Percentiles rank a stretch among this genome's conserved stretches.
Evolutionary conservation across 30 jellyfish, hydroid and myxozoan species (phyloP).

Genomic region (Hydractinia echinata): DNA sequence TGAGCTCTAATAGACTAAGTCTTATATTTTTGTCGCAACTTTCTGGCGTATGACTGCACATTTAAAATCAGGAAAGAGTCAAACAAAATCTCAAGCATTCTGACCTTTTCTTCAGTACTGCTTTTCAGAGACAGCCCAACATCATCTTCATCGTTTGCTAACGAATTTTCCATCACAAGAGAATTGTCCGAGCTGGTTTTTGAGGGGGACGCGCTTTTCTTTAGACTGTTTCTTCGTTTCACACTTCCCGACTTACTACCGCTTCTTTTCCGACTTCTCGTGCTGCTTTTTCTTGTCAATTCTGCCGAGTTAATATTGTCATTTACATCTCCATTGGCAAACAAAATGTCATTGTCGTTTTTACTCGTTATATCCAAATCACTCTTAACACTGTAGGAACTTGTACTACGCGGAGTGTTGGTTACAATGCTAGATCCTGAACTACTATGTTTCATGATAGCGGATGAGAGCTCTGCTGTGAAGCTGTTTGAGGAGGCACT

Average conservation of each 20-base stretch:
- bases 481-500: neutral
- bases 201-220: neutral
- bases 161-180: neutral
- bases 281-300: constrained; percentile 8
- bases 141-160: neutral
- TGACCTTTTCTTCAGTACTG: neutral
- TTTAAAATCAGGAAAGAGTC: neutral
- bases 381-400: neutral
- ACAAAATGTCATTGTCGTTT: neutral
- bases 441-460: constrained; percentile 4
- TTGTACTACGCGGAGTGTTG: neutral
- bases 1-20: too few species aligned
- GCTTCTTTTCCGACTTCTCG: constrained; percentile 6
- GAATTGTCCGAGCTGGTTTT: neutral
- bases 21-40: neutral
- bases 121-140: neutral
- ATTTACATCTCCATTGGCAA: neutral
- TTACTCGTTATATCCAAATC: constrained; percentile 4
- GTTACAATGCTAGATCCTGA: neutral
- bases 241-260: neutral
- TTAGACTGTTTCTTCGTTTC: neutral
- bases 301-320: neutral
- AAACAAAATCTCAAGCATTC: neutral
- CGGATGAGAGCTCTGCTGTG: constrained; percentile 7
- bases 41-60: neutral